Evolutionary conservation across 1,140 invertebrate species (phyloP), one percentile per base, ranked within the genome.

Genomic region (Drosophila funebris): DNA sequence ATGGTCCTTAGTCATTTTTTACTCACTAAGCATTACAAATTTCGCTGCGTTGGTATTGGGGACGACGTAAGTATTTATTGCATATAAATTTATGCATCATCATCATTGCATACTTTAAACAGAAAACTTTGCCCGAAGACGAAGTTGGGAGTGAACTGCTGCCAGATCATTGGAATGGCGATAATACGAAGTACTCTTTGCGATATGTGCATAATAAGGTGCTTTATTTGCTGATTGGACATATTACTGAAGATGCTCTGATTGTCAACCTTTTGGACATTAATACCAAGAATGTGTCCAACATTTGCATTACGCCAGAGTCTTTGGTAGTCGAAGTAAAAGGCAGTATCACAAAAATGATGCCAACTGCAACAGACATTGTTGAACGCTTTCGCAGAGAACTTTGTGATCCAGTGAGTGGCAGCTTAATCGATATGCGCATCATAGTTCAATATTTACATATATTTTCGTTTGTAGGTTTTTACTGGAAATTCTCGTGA

Each of bases 1-100:
- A 90, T 96, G 39, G 93, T 94, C 16, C 94, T 96, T 41, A 91
- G 94, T 18, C 96, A 97, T 85, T 96, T 95, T 93, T 94, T 94
- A 85, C 89, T 96, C 1, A 93, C 94, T 0, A 96, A 95, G 90
- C 94, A 94, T 88, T 95, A 94, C 31, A 79, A 81, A 4, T 96
- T 96, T 72, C 93, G 93, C 64, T 96, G 95, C 77, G 93, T 96
- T 68, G 96, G 96, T 43, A 90, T 95, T 36, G 95, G 95, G 3
- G 95, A 96, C 84, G 93, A 94, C 69, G 95, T 95, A 92, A 90
- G 83, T 84, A 76, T 1, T 56, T 22, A 41, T 0, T 36, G n/a
- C n/a, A 27, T 27, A 22, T 8, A 14, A 18, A 37, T 33, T 14
- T 24, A 39, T 39, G 39, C 39, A 43, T 16, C 33, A 9, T 31